These are phyloP conservation scores for Channa argus DNA, from an alignment of 2,113 vertebrate species.

Conservation along the genomic window DNA sequence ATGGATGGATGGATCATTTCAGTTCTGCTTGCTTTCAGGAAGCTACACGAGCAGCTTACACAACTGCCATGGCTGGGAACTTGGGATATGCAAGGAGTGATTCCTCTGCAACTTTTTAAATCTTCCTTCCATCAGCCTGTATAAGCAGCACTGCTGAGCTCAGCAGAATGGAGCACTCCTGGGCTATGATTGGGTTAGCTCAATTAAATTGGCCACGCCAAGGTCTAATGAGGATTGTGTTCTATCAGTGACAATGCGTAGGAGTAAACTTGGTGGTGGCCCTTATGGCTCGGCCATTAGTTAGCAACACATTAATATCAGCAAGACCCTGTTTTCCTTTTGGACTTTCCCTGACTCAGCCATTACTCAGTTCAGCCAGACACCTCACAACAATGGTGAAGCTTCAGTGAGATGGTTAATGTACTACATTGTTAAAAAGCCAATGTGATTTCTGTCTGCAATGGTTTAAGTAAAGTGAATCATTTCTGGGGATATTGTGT, in stretches of 20 bases:
- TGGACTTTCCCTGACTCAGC: background rate
- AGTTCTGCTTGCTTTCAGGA: slow-evolving; percentile 36
- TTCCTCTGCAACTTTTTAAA: slow-evolving; percentile 66
- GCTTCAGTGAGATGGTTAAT: slow-evolving; percentile 2
- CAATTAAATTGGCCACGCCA: slow-evolving; percentile 65
- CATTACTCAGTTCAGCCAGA: slow-evolving; percentile 19
- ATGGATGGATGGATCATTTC: background rate
- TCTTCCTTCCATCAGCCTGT: slow-evolving; percentile 68
- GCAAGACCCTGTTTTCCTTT: slow-evolving; percentile 20
- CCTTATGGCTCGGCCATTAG: slow-evolving; percentile 41
- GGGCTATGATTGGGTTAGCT: slow-evolving; percentile 73
- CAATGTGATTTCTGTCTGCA: background rate
- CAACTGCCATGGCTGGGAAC: slow-evolving; percentile 2
- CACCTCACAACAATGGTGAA: background rate
- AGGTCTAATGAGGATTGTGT: slow-evolving; percentile 63
- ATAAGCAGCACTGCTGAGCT: slow-evolving; percentile 54
- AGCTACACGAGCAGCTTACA: slow-evolving; percentile 27
- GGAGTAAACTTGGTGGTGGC: slow-evolving; percentile 20
- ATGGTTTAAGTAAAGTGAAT: background rate
- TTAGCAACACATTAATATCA: slow-evolving; percentile 48
- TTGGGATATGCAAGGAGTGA: slow-evolving; percentile 58
- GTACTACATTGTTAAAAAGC: background rate
- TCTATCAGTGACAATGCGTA: slow-evolving; percentile 46
- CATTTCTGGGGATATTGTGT: background rate
- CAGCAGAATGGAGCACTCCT: slow-evolving; percentile 52